Base-by-base conservation (phyloP, 2,797 vertebrate species). In the Lophotriccus pileatus region DNA sequence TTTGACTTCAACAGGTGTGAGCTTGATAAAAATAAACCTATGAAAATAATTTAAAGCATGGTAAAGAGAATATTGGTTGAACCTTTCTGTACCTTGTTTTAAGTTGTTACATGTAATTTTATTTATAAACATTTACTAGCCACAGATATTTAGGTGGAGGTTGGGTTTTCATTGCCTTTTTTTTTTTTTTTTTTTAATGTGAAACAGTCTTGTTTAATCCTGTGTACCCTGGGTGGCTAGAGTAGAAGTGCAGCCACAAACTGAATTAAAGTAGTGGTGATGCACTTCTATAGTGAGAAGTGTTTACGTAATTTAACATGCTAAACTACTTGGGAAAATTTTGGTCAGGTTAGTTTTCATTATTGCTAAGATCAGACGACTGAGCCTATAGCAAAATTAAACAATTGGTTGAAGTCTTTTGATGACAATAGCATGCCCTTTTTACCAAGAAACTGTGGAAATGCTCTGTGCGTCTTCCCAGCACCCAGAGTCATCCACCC, bases 401-500 rank as follows among this genome's bases (percentile, higher is more conserved):
- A 97, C 94, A 96, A 76, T 96, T 96, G 96, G 92, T 83, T 87
- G 80, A 96, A 94, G 62, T 87, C 91, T 97, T 97, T 96, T 91
- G 93, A 95, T 91, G 90, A 97, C 96, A 97, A 96, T 90, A 90
- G 73, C 86, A n/a, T 84, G 88, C 83, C 91, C 94, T 95, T 97
- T 97, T 96, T 97, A 95, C 94, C 94, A 96, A 87, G 97, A 97
- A 98, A 97, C 97, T 97, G 96, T 97, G 95, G 97, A 98, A 97
- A 97, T 97, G 93, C 90, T 97, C 95, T 88, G 84, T 70, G 96
- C 95, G 73, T 95, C 97, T 98, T 98, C 96, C 97, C 97, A 98
- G 97, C 94, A 97, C 96, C 97, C 97, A 30, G 95, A 98, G 97
- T 97, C 96, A 97, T 97, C 98, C 96, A 97, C 92, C 95, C 98